A percentile compares a stretch with the other conserved stretches of the same genome.
These are phyloP conservation scores for Andricus grossulariae DNA, from an alignment of 1,140 invertebrate genomes.

Conservation along the genomic window DNA sequence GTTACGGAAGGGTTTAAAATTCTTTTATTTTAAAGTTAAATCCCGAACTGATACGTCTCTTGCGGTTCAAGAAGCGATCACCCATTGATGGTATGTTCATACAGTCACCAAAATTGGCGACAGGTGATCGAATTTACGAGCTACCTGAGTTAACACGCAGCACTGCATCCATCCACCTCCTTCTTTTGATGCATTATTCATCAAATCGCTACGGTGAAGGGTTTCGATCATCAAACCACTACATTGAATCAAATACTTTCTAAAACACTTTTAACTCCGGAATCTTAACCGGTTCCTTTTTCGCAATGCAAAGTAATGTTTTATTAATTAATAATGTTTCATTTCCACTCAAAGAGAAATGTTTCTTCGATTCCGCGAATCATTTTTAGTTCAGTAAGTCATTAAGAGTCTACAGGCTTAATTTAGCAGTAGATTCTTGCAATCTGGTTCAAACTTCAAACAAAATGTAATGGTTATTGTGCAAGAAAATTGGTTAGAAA, in stretches of 20 bases:
- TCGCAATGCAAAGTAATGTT: neutral
- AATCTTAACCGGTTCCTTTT: conserved; percentile 14
- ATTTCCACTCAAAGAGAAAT: too few species aligned
- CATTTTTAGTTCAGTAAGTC: too few species aligned
- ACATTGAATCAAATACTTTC: conserved; percentile 18
- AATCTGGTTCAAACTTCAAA: too few species aligned
- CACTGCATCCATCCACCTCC: neutral
- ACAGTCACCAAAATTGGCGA: conserved; percentile 11
- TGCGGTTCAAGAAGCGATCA: neutral
- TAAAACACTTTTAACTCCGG: conserved; percentile 14
- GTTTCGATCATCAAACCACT: conserved; percentile 24
- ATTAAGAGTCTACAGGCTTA: too few species aligned
- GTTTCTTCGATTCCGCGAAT: too few species aligned
- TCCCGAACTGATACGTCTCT: neutral
- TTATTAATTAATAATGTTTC: too few species aligned
- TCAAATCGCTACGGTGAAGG: conserved; percentile 20
- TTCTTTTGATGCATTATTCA: conserved; percentile 24
- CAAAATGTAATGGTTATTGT: too few species aligned
- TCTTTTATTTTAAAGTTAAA: neutral
- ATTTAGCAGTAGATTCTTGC: too few species aligned
- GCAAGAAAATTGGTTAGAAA: too few species aligned
- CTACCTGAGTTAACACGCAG: conserved; percentile 15
- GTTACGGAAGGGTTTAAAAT: neutral
- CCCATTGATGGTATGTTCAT: neutral
- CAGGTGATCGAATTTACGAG: conserved; percentile 29